phyloP scores from a whole-genome alignment of 35 echinoderm and acorn worm genomes.

The Ophioderma brevispina region DNA sequence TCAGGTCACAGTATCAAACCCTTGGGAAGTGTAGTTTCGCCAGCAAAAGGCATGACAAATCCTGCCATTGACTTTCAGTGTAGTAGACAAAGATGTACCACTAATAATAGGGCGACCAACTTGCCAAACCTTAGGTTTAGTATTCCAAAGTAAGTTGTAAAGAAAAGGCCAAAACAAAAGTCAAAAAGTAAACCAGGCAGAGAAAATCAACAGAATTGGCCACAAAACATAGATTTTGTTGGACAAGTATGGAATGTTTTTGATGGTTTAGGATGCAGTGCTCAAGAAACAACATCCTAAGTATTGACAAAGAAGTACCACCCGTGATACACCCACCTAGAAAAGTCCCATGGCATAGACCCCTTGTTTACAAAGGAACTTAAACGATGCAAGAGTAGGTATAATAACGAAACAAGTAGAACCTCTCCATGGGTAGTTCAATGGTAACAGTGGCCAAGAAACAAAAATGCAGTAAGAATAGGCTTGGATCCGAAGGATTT shows the following conservation, averaged over 20 bases:
- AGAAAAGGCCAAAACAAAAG: background rate
- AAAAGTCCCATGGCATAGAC: conserved; percentile 56
- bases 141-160: too few relatives aligned
- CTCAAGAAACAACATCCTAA: background rate
- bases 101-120: conserved; percentile 7
- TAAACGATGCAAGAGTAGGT: conserved; percentile 47
- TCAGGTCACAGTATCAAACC: conserved; percentile 45
- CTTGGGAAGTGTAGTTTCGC: background rate
- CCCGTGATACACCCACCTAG: conserved; percentile 66
- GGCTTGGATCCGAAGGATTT: conserved; percentile 40
- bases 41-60: background rate
- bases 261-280: conserved; percentile 52
- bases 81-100: background rate
- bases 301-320: conserved; percentile 22
- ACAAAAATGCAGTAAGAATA: conserved; percentile 47
- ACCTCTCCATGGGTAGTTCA: conserved; percentile 24
- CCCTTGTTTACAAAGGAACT: conserved; percentile 32
- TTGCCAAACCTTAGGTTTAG: background rate
- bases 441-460: conserved; percentile 29
- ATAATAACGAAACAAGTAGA: conserved; percentile 44
- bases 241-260: conserved; percentile 13
- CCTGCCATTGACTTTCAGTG: background rate
- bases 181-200: background rate
- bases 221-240: too few relatives aligned
- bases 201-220: background rate